These are phyloP conservation scores for Chelidonichthys spinosus DNA, from an alignment of 2,797 vertebrate genomes.

Conservation along the genomic window DNA sequence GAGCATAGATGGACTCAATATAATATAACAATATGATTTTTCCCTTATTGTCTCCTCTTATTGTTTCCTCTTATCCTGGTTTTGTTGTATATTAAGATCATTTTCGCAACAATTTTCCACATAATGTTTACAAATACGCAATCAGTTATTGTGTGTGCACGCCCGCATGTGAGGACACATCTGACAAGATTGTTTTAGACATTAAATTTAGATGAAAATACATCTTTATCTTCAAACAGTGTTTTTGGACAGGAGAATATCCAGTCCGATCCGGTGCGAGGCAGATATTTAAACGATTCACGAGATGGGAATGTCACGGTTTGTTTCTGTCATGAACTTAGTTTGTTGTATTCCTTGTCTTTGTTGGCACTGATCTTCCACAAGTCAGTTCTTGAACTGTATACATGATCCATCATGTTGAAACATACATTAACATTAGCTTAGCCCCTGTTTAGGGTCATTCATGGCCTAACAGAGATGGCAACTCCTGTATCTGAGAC, in stretches of 20 bases:
- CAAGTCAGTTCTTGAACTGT: not conserved
- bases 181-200: slow-evolving; percentile 24
- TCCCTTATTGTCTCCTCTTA: slow-evolving; percentile 69
- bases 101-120: slow-evolving; percentile 62
- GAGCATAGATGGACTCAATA: slow-evolving; percentile 73
- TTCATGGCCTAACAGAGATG: not conserved
- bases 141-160: slow-evolving; percentile 7
- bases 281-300: slow-evolving; percentile 8
- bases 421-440: not conserved
- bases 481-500: not conserved
- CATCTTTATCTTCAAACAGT: slow-evolving; percentile 3
- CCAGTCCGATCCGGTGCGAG: not conserved
- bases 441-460: too few species aligned
- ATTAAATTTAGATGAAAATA: slow-evolving; percentile 39
- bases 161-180: slow-evolving; percentile 4
- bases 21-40: slow-evolving; percentile 68
- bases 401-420: not conserved
- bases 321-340: not conserved
- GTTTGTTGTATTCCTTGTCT: slow-evolving; percentile 1
- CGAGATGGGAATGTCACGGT: not conserved
- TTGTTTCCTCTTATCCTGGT: slow-evolving; percentile 69
- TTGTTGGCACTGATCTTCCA: not conserved
- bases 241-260: not conserved
- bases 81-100: slow-evolving; percentile 62
- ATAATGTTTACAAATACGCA: slow-evolving; percentile 53